A percentile compares a stretch with the other conserved stretches of the same genome.
phyloP scores from a whole-genome alignment of 2,888 invertebrate species.

The Limnephilus rhombicus region DNA sequence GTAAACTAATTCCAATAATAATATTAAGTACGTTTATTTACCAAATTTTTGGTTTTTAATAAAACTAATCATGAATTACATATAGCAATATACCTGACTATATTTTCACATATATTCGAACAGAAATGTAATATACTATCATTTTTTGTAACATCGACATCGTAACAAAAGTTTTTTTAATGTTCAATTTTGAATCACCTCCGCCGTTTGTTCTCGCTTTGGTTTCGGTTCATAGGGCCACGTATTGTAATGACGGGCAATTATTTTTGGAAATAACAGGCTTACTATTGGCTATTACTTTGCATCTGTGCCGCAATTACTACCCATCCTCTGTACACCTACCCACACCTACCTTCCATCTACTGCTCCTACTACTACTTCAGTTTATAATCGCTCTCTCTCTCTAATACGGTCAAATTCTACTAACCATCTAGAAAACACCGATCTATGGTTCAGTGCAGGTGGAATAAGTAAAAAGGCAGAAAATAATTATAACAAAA shows the following conservation, averaged over 20 bases:
- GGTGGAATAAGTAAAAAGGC: conserved; percentile 15
- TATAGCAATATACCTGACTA: too few species aligned
- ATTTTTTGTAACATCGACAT: not conserved
- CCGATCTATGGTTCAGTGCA: not conserved
- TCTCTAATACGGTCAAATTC: conserved; percentile 61
- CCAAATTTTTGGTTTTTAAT: too few species aligned
- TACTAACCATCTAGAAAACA: not conserved
- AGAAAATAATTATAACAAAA: not conserved
- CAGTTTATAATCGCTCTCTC: conserved; percentile 64
- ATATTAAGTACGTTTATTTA: too few species aligned
- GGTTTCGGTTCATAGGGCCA: conserved; percentile 32
- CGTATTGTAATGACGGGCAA: conserved; percentile 47
- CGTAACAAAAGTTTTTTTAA: not conserved
- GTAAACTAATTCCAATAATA: too few species aligned
- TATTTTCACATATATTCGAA: too few species aligned
- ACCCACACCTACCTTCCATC: not conserved
- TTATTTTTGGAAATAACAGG: conserved; percentile 59
- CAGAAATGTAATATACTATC: too few species aligned
- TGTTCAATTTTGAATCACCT: not conserved
- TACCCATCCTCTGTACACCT: conserved; percentile 6
- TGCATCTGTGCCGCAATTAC: conserved; percentile 61
- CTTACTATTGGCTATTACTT: conserved; percentile 63
- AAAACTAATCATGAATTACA: too few species aligned
- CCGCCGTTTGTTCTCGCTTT: conserved; percentile 33
- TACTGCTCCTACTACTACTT: conserved; percentile 42